Evolutionary conservation across 2,797 vertebrate species (phyloP), one percentile per base, ranked within the genome.

Genomic region (Sebastes kiyomatsui): DNA sequence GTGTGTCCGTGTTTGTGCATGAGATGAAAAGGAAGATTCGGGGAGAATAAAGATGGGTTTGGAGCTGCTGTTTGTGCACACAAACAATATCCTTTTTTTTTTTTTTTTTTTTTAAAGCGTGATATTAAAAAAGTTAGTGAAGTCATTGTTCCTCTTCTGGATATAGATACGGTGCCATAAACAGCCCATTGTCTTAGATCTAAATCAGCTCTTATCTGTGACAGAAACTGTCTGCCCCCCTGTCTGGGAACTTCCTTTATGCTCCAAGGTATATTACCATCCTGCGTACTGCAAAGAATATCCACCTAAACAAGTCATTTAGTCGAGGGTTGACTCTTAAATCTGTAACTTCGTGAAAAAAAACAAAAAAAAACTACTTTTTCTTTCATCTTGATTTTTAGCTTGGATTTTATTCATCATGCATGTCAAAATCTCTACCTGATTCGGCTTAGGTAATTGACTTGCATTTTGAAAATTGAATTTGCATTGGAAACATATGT

Each of bases 41-140:
- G 22, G 25, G 25, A 56, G 56, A 42, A 67, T 33, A 52, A 62
- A 55, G 58, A 42, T 11, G 42, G 58, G 56, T 81, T 70, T 73
- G 32, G 23, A 67, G 79, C 49, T 28, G 23, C 5, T 10, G 22
- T 80, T 81, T 82, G 60, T 70, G 49, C 60, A 67, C 35, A 22
- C 58, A 80, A 83, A 88, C 74, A 83, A 80, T 72, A 72, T 76
- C 11, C 14, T 60, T 59, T 16, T 23, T 69, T 79, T 27, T 56
- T 56, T 61, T 42, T 5, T 0, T 7, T 18, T 59, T 60, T 4
- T 38, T 18, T 54, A 71, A 88, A 75, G 38, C 33, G 9, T 88
- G 80, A 87, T 90, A 90, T 92, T 88, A 89, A 85, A 88, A 65
- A 87, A 83, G 79, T 90, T 65, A 62, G 78, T 67, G 84, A 77